Evolutionary conservation across 2,888 invertebrate species (phyloP), one percentile per base, ranked within the genome.

Genomic region (Tridacna gigas): DNA sequence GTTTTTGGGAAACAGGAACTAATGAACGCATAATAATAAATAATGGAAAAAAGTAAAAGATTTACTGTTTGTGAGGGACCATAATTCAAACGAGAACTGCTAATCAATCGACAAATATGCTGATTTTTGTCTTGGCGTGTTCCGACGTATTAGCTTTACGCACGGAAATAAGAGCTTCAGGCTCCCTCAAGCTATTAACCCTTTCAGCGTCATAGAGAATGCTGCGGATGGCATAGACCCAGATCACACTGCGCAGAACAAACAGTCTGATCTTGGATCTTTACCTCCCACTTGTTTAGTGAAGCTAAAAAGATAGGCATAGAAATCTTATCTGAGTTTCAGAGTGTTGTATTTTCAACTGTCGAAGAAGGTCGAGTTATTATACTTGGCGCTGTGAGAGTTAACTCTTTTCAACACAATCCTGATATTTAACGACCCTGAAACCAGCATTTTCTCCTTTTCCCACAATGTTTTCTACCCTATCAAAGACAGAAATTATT

Each of bases 61-160:
- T 67, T 67, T 67, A 67, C 45, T 45, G 67, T 67, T 45, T 45
- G 67, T 45, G 67, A 45, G 67, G 67, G 67, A 67, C 67, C 45
- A 67, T 67, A 67, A 67, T 37, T 67, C 67, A 67, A 65, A 67
- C 37, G 20, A n/a, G 67, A 67, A 26, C 67, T 45, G 67, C 67
- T 67, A 67, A 67, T 67, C 67, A 67, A n/a, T 45, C 28, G 67
- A 67, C 67, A 67, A 45, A 67, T 67, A 67, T 67, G 67, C 67
- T 67, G 45, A 26, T 67, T 67, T 65, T 45, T 45, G 20, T 67
- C n/a, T 67, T 67, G n/a, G n/a, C n/a, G 67, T n/a, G 45, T 67
- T 20, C 20, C 67, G n/a, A 12, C 28, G 37, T 37, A 67, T 45
- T 67, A 67, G 67, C n/a, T 67, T 45, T 45, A 45, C 67, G n/a